Evolutionary conservation across 2,888 invertebrate species (phyloP), one percentile per base, ranked within the genome.

Genomic region (Chymomyza amoena): DNA sequence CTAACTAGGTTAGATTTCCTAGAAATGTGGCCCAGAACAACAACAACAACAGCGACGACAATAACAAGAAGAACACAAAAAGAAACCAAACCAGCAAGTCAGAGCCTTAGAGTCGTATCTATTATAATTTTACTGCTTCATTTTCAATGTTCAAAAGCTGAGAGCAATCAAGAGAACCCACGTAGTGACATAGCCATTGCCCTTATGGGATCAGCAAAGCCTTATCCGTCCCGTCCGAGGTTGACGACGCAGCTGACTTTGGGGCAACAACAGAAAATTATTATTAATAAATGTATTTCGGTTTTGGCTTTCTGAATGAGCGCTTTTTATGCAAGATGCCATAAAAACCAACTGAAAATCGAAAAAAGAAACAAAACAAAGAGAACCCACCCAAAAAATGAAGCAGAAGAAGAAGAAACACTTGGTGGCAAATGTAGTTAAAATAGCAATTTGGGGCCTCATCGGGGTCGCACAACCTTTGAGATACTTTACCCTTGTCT

Each of bases 61-160:
- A 54, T 5, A 54, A 16, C 54, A 67, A 61, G 63, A 77, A 68
- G 68, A 82, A 71, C 77, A 72, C 45, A 32, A 32, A 32, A 32
- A 32, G 32, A 32, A 32, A 32, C 32, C 32, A 32, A 32, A 32
- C 32, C 32, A 32, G 59, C 59, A 68, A 65, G 61, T 68, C 66
- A 66, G 57, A 25, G 15, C 28, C 57, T 15, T 57, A 25, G 16
- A 54, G n/a, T 57, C 57, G 16, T 36, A 79, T 87, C 76, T 82
- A 69, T 84, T 80, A 87, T 80, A 76, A 68, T 75, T 87, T 87
- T 78, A 87, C 78, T 76, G 83, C 78, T 87, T 81, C 67, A 85
- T 84, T 82, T 78, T 84, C 69, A 84, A 71, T 73, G 76, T 67
- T 63, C 71, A 64, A 73, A 57, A 10, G 45, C n/a, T 1, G 51